A percentile compares a stretch with the other conserved stretches of the same genome.
Evolutionary conservation across 2,797 vertebrate genomes (phyloP).

Genomic region (Fundulus diaphanus): DNA sequence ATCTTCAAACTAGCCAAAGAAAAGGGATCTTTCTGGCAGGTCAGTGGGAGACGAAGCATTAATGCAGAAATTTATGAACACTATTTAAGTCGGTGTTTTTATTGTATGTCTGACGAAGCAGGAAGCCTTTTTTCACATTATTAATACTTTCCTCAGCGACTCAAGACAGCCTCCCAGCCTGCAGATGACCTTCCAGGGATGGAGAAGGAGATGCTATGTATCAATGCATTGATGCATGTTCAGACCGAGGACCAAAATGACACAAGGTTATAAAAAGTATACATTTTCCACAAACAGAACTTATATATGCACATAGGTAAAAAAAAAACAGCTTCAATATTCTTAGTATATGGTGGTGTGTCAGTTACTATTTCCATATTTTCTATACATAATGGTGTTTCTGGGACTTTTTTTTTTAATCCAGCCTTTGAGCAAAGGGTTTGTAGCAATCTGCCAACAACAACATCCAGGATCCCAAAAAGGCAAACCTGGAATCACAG

Average conservation of each 20-base stretch:
- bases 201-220: constrained; percentile 39
- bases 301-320: too few species aligned
- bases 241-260: constrained; percentile 11
- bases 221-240: constrained; percentile 4
- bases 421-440: background rate
- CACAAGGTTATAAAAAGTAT: constrained; percentile 8
- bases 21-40: constrained; percentile 72
- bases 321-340: background rate
- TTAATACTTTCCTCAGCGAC: constrained; percentile 47
- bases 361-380: background rate
- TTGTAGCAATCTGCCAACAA: background rate
- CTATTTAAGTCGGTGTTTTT: background rate
- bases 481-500: background rate
- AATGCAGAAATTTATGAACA: background rate
- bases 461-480: background rate
- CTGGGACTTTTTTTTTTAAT: background rate
- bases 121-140: constrained; percentile 5
- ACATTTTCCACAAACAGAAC: background rate
- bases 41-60: constrained; percentile 27
- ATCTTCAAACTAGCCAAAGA: constrained; percentile 61
- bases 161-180: constrained; percentile 56
- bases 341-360: background rate
- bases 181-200: constrained; percentile 61
- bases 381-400: background rate
- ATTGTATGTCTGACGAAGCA: background rate